Evolutionary conservation across 2,797 vertebrate genomes (phyloP).

Genomic region (Hapalemur alaotrensis): DNA sequence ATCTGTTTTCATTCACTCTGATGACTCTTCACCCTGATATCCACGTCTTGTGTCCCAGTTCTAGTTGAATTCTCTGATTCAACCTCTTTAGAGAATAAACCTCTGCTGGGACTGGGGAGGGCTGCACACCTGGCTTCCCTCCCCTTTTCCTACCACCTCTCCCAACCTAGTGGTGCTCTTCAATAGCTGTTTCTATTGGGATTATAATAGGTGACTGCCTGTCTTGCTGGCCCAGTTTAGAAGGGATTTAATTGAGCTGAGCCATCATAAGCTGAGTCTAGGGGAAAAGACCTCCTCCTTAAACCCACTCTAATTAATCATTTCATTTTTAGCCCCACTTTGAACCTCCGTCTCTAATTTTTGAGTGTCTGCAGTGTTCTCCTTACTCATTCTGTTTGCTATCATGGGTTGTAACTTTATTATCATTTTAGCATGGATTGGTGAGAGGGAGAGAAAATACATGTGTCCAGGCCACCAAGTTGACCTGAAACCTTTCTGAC

Average conservation of each 20-base stretch:
- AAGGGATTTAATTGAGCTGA: conserved; percentile 27
- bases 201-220: background rate
- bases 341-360: background rate
- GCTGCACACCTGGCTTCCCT: background rate
- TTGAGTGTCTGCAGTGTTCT: background rate
- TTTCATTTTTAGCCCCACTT: background rate
- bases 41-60: background rate
- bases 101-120: background rate
- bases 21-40: background rate
- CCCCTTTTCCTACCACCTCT: background rate
- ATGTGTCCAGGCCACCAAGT: background rate
- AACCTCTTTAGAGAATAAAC: background rate
- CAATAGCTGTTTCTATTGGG: background rate
- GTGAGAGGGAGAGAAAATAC: background rate
- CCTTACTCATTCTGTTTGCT: background rate
- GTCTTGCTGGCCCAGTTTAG: background rate
- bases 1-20: background rate
- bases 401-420: background rate
- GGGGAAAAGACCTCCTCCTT: background rate
- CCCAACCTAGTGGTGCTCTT: background rate
- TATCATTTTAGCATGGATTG: background rate
- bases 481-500: background rate
- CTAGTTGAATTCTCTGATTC: background rate
- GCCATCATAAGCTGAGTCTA: background rate
- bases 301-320: background rate